phyloP scores from a whole-genome alignment of 1,140 invertebrate genomes.

The Drosophila oshimai region DNA sequence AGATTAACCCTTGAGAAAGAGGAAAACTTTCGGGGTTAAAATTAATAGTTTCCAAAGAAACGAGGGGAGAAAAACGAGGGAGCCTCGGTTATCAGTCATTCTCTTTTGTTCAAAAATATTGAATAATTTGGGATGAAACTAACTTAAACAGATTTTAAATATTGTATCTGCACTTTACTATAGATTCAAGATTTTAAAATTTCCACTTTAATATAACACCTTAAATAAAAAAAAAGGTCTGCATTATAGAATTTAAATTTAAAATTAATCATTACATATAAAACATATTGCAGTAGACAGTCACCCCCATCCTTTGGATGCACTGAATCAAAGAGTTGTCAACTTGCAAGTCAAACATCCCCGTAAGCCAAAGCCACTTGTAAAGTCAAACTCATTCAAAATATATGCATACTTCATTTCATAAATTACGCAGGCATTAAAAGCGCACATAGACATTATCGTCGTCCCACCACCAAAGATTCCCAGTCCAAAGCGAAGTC shows the following conservation, averaged over 20 bases:
- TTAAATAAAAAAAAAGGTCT: too few species aligned
- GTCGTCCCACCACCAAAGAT: conserved; percentile 13
- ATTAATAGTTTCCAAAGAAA: conserved; percentile 1
- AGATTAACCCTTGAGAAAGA: conserved; percentile 29
- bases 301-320: neutral
- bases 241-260: too few species aligned
- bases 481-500: conserved; percentile 11
- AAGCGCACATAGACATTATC: conserved; percentile 56
- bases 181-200: too few species aligned
- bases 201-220: too few species aligned
- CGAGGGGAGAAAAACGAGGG: too few species aligned
- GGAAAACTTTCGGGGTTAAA: neutral
- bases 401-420: conserved; percentile 73
- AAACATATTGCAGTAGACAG: neutral
- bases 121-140: too few species aligned
- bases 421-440: conserved; percentile 75
- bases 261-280: too few species aligned
- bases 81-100: too few species aligned
- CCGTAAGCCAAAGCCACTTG: conserved; percentile 19
- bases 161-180: too few species aligned
- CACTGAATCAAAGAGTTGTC: conserved; percentile 30
- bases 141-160: too few species aligned
- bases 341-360: conserved; percentile 29
- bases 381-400: conserved; percentile 47
- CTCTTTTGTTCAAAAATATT: too few species aligned